phyloP scores from a whole-genome alignment of 2,888 invertebrate species.

The Anagyrus pseudococci region DNA sequence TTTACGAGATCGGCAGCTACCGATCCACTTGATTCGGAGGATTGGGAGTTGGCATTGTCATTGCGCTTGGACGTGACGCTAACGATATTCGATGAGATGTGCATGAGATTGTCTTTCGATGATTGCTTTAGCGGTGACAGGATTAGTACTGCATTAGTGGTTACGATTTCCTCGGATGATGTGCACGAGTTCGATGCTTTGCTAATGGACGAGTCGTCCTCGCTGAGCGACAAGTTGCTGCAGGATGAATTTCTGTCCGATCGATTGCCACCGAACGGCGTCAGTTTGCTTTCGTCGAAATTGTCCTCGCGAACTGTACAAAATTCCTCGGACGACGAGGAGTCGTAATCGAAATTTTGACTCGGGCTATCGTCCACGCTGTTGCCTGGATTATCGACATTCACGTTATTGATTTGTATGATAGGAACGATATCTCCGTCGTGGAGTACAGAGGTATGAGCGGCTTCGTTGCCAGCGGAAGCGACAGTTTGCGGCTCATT shows the following conservation, averaged over 20 bases:
- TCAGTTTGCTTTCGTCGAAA: constrained; percentile 14
- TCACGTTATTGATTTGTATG: neutral
- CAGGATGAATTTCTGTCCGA: neutral
- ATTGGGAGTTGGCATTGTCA: neutral
- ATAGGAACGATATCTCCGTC: constrained; percentile 10
- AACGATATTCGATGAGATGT: constrained; percentile 30
- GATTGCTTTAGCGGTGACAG: constrained; percentile 31
- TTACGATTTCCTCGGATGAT: constrained; percentile 24
- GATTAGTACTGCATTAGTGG: constrained; percentile 37
- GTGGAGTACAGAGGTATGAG: neutral
- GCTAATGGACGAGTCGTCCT: constrained; percentile 23
- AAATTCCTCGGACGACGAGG: constrained; percentile 33
- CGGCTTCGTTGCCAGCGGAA: neutral
- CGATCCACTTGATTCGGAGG: neutral
- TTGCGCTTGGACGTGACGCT: constrained; percentile 15
- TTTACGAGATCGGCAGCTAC: too few species aligned
- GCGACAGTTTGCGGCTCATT: constrained; percentile 1
- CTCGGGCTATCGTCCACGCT: neutral
- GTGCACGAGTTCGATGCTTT: constrained; percentile 17
- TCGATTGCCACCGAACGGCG: too few species aligned
- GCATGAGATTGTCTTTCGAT: constrained; percentile 27
- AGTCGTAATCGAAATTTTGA: constrained; percentile 9
- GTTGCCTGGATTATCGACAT: neutral
- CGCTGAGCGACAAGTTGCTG: neutral
- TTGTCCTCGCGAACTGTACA: constrained; percentile 33